Conservation (phyloP, 2,113 vertebrate genomes). For the Cyanoliseus patagonus region DNA sequence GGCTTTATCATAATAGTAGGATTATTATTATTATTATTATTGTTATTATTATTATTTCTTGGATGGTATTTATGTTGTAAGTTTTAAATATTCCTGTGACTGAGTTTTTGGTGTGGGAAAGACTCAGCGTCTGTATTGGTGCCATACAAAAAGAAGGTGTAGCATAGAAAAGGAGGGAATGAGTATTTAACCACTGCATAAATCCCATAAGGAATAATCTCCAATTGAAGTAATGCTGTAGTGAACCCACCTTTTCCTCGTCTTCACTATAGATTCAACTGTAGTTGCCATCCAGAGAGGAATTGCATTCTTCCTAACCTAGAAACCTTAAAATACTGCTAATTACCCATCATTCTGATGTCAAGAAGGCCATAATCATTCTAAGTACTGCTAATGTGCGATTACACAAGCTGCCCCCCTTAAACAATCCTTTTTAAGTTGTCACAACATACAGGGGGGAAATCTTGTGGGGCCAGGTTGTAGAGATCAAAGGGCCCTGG, state of each 20-base stretch:
- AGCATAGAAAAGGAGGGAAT: neutral
- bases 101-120: neutral
- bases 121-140: neutral
- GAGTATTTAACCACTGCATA: neutral
- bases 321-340: slow-evolving; percentile 23
- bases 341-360: slow-evolving; percentile 28
- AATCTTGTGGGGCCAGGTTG: neutral
- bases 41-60: neutral
- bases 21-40: neutral
- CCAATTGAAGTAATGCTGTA: neutral
- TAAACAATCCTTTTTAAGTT: slow-evolving; percentile 14
- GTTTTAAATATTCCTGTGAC: neutral
- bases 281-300: neutral
- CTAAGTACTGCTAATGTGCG: slow-evolving; percentile 16
- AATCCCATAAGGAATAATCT: neutral
- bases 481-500: slow-evolving; percentile 1
- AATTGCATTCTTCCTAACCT: neutral
- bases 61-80: neutral
- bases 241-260: neutral
- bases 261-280: neutral
- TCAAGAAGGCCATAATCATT: slow-evolving; percentile 6
- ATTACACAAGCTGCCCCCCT: slow-evolving; percentile 26
- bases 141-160: neutral
- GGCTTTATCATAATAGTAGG: neutral
- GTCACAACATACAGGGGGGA: neutral